Conservation (phyloP, 1,140 invertebrate species). For the Lethrus apterus region DNA sequence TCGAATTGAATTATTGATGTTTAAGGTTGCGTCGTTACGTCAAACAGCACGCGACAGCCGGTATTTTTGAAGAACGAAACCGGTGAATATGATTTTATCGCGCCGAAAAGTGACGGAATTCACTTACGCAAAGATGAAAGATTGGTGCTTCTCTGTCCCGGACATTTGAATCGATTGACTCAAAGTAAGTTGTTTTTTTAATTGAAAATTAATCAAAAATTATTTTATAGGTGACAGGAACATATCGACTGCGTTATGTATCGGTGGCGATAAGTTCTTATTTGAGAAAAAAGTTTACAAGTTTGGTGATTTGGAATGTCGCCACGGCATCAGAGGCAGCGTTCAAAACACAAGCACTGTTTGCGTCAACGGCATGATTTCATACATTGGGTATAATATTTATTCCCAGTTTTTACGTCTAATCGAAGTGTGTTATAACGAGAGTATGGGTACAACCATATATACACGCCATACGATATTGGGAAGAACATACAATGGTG, state of each 20-base stretch:
- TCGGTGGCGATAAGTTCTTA: constrained; percentile 18
- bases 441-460: constrained; percentile 22
- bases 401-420: too few species aligned
- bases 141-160: constrained; percentile 28
- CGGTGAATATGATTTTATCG: constrained; percentile 21
- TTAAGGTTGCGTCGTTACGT: constrained; percentile 7
- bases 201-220: too few species aligned
- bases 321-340: not conserved
- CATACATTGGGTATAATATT: constrained; percentile 2
- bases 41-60: constrained; percentile 18
- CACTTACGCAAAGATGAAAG: constrained; percentile 21
- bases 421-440: constrained; percentile 32
- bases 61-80: constrained; percentile 25
- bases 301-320: not conserved
- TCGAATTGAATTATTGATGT: constrained; percentile 5
- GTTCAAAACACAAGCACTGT: not conserved
- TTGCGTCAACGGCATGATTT: not conserved
- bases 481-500: constrained; percentile 31
- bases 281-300: too few species aligned
- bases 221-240: constrained; percentile 18
- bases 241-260: constrained; percentile 24
- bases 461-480: constrained; percentile 30
- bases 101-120: constrained; percentile 26
- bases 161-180: constrained; percentile 20
- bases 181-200: constrained; percentile 19